A percentile compares a stretch with the other conserved stretches of the same genome.
phyloP scores from a whole-genome alignment of 2,113 vertebrate species.

The Anseranas semipalmata region DNA sequence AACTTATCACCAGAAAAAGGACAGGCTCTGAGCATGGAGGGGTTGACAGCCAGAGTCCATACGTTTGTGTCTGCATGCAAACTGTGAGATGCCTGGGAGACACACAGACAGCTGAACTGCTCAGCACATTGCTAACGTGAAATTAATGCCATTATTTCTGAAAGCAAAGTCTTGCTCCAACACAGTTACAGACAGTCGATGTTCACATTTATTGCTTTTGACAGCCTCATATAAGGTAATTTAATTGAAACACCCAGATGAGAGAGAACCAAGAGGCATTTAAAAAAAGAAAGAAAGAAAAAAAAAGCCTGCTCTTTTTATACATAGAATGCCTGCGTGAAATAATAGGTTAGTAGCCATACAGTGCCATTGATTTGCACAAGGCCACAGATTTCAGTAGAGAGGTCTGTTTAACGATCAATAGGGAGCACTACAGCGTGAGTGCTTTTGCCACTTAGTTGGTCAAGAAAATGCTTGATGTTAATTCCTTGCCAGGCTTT shows the following conservation, averaged over 20 bases:
- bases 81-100: background rate
- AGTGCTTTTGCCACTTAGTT: background rate
- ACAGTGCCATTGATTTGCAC: background rate
- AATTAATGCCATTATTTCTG: slow-evolving; percentile 29
- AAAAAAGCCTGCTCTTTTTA: background rate
- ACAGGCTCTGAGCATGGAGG: background rate
- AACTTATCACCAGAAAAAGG: background rate
- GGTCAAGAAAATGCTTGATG: background rate
- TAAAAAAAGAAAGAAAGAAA: background rate
- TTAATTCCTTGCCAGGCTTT: background rate
- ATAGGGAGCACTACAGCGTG: background rate
- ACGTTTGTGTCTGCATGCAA: background rate
- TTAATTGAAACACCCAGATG: slow-evolving; percentile 25
- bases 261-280: background rate
- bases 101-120: background rate
- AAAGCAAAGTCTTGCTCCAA: slow-evolving; percentile 15
- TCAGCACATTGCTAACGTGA: slow-evolving; percentile 1
- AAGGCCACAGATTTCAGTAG: background rate
- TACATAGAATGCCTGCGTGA: background rate
- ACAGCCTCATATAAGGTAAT: slow-evolving; percentile 25
- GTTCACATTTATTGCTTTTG: slow-evolving; percentile 46
- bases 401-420: background rate
- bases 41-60: background rate
- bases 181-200: background rate
- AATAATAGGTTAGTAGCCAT: background rate